Evolutionary conservation across 2,113 vertebrate species (phyloP).

Genomic region (Pluvialis apricaria): DNA sequence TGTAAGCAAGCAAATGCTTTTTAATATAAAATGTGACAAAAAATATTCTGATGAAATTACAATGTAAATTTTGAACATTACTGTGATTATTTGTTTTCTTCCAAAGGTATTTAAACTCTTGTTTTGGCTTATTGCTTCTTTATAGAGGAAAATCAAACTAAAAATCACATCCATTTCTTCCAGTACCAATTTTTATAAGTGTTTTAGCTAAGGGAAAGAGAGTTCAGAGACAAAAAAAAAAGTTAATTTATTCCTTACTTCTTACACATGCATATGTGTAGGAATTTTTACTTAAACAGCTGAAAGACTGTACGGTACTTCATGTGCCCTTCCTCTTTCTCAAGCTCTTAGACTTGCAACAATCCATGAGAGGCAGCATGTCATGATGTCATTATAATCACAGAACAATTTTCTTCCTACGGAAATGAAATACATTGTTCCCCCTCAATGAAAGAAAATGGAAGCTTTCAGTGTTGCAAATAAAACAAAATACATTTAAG

Average conservation of each 20-base stretch:
- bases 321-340: not conserved
- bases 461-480: slow-evolving; percentile 20
- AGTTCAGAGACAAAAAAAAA: not conserved
- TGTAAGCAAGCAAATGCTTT: not conserved
- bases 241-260: not conserved
- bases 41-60: not conserved
- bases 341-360: not conserved
- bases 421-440: slow-evolving; percentile 39
- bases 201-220: not conserved
- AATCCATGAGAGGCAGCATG: not conserved
- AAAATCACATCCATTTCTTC: not conserved
- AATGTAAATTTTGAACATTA: not conserved
- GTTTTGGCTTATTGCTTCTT: not conserved
- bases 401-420: slow-evolving; percentile 54
- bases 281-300: not conserved
- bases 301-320: not conserved
- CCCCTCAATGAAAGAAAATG: slow-evolving; percentile 27
- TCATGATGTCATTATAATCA: slow-evolving; percentile 48
- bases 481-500: slow-evolving; percentile 21
- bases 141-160: not conserved
- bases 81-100: not conserved
- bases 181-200: not conserved
- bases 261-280: not conserved
- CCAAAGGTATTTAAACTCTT: not conserved
- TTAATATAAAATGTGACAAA: not conserved